Percentiles rank a stretch among this genome's conserved stretches.
Conservation (phyloP, 2,888 invertebrate species). For the Dioctria linearis region DNA sequence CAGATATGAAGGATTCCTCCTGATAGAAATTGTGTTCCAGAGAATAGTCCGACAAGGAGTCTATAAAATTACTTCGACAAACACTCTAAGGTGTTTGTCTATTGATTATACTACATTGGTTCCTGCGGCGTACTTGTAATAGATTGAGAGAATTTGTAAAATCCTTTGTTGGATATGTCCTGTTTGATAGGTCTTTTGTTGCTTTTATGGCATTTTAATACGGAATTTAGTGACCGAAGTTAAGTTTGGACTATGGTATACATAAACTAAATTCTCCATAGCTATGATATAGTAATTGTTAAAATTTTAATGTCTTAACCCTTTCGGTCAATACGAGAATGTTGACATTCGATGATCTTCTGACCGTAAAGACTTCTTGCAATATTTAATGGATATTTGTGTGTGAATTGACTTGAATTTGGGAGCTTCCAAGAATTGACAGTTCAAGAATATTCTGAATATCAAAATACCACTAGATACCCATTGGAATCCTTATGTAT, state of each 20-base stretch:
- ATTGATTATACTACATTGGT: constrained; percentile 47
- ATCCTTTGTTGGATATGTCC: not conserved
- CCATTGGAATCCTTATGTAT: too few species aligned
- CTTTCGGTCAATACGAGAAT: not conserved
- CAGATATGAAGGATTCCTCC: not conserved
- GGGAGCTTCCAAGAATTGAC: too few species aligned
- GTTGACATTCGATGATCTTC: not conserved
- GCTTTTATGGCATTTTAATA: not conserved
- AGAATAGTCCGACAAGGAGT: constrained; percentile 10
- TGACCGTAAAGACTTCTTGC: not conserved
- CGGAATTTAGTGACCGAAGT: not conserved
- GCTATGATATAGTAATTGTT: not conserved
- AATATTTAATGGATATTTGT: too few species aligned
- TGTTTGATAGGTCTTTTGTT: not conserved
- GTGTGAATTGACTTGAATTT: too few species aligned
- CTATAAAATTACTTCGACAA: constrained; percentile 35
- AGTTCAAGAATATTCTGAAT: too few species aligned
- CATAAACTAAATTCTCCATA: not conserved
- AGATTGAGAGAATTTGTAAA: constrained; percentile 13
- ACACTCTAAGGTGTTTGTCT: constrained; percentile 49
- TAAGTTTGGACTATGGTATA: not conserved
- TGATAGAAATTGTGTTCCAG: constrained; percentile 16
- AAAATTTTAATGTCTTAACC: not conserved
- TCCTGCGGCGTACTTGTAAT: constrained; percentile 38
- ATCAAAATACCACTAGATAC: too few species aligned